A percentile compares a stretch with the other conserved stretches of the same genome.
phyloP scores from a whole-genome alignment of 2,888 invertebrate species.

The Pseudococcus longispinus region DNA sequence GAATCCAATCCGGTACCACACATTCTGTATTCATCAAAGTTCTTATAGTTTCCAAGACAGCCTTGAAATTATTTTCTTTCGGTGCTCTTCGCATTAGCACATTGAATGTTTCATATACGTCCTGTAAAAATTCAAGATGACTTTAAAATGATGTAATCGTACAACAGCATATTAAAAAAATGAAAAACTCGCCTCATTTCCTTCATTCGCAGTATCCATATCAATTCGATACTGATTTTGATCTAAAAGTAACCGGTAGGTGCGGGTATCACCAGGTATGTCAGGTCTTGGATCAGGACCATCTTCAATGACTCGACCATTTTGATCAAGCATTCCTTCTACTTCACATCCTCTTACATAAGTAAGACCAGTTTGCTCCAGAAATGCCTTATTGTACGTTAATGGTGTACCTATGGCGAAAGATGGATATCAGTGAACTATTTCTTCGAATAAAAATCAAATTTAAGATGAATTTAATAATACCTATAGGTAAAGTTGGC shows the following conservation, averaged over 20 bases:
- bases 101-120: slow-evolving; percentile 92
- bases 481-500: slow-evolving; percentile 83
- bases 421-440: neutral
- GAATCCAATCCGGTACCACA: slow-evolving; percentile 96
- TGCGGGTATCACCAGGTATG: slow-evolving; percentile 86
- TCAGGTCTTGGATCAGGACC: slow-evolving; percentile 88
- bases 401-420: slow-evolving; percentile 56
- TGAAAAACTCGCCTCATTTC: slow-evolving; percentile 63
- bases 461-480: slow-evolving; percentile 59
- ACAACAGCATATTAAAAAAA: neutral
- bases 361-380: slow-evolving; percentile 89
- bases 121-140: slow-evolving; percentile 64
- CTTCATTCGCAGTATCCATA: slow-evolving; percentile 74
- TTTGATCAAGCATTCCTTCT: slow-evolving; percentile 95
- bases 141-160: neutral
- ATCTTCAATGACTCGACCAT: slow-evolving; percentile 95
- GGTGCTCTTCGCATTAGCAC: slow-evolving; percentile 98
- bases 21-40: slow-evolving; percentile 99
- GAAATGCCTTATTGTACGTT: slow-evolving; percentile 75
- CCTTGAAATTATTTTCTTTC: slow-evolving; percentile 99
- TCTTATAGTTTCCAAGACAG: slow-evolving; percentile 96
- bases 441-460: neutral
- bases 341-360: slow-evolving; percentile 97
- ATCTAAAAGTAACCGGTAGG: slow-evolving; percentile 93
- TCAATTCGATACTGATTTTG: slow-evolving; percentile 96